Evolutionary conservation across 2,797 vertebrate genomes (phyloP).

Genomic region (Halcyon smyrnensis): DNA sequence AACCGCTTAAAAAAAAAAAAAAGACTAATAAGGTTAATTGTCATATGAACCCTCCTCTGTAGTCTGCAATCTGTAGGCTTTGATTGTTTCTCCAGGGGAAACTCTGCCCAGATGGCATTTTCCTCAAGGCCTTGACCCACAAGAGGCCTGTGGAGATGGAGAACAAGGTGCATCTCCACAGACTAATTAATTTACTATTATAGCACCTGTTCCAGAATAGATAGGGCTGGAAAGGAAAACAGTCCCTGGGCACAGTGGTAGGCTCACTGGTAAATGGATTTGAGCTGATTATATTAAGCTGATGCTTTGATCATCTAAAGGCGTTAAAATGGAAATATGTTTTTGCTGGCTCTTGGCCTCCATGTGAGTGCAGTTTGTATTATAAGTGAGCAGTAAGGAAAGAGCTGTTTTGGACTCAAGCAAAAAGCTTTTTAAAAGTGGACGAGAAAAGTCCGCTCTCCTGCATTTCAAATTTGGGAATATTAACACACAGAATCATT

Average conservation of each 20-base stretch:
- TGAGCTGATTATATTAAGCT: conserved; percentile 99
- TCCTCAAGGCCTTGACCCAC: conserved; percentile 91
- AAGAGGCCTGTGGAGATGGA: conserved; percentile 88
- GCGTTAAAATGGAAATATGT: conserved; percentile 98
- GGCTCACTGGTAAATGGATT: conserved; percentile 92
- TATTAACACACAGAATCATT: conserved; percentile 19
- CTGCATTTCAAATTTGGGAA: conserved; percentile 14
- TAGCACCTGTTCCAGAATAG: conserved; percentile 99
- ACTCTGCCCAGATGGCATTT: conserved; percentile 95
- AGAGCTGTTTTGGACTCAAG: conserved; percentile 62
- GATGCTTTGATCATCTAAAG: conserved; percentile 97
- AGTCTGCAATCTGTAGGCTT: conserved; percentile 85
- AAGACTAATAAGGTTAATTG: conserved; percentile 99
- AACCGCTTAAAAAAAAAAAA: conserved; percentile 77
- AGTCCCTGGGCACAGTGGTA: conserved; percentile 86
- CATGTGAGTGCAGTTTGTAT: conserved; percentile 71
- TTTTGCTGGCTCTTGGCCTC: conserved; percentile 87
- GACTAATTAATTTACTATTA: conserved; percentile 99
- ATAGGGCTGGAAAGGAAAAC: conserved; percentile 88
- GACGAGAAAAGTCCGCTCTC: neutral
- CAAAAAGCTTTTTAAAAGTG: conserved; percentile 50
- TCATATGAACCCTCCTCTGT: conserved; percentile 92
- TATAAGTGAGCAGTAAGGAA: conserved; percentile 63
- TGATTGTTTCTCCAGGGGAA: conserved; percentile 89
- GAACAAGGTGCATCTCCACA: conserved; percentile 97